Evolutionary conservation across 2,797 vertebrate species (phyloP).

Genomic region (Notolepis coatsorum): DNA sequence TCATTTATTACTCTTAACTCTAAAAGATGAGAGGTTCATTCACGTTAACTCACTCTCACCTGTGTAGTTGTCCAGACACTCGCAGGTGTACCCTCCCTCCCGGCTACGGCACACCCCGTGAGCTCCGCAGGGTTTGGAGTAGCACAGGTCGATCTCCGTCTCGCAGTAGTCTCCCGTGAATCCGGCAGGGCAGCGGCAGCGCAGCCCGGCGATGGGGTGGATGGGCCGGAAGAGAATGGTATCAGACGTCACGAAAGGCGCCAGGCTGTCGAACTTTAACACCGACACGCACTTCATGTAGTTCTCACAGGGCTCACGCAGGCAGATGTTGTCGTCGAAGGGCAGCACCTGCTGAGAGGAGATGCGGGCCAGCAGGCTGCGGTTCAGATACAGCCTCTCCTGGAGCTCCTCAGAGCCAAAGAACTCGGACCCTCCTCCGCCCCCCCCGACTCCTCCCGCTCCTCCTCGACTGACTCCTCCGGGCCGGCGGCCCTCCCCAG

Average conservation of each 20-base stretch:
- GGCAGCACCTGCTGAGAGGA: slow-evolving; percentile 93
- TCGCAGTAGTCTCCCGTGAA: slow-evolving; percentile 97
- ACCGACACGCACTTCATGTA: slow-evolving; percentile 98
- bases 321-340: slow-evolving; percentile 97
- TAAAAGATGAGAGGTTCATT: too few species aligned
- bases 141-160: slow-evolving; percentile 96
- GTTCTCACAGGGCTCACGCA: slow-evolving; percentile 96
- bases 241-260: slow-evolving; percentile 92
- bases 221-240: slow-evolving; percentile 96
- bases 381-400: slow-evolving; percentile 95
- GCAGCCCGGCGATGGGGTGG: slow-evolving; percentile 91
- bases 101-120: slow-evolving; percentile 89
- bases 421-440: slow-evolving; percentile 68
- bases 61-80: slow-evolving; percentile 91
- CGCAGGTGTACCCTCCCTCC: slow-evolving; percentile 95
- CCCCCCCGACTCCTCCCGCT: slow-evolving; percentile 29
- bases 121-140: slow-evolving; percentile 91
- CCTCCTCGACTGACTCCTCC: slow-evolving; percentile 69
- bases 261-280: slow-evolving; percentile 94
- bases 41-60: too few species aligned
- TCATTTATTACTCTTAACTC: too few species aligned
- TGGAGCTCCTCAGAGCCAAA: slow-evolving; percentile 94
- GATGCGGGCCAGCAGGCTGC: slow-evolving; percentile 89
- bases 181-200: slow-evolving; percentile 92
- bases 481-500: slow-evolving; percentile 49